A percentile compares a stretch with the other conserved stretches of the same genome.
Conservation (phyloP, 2,888 invertebrate genomes). For the Pseudococcus viburni region DNA sequence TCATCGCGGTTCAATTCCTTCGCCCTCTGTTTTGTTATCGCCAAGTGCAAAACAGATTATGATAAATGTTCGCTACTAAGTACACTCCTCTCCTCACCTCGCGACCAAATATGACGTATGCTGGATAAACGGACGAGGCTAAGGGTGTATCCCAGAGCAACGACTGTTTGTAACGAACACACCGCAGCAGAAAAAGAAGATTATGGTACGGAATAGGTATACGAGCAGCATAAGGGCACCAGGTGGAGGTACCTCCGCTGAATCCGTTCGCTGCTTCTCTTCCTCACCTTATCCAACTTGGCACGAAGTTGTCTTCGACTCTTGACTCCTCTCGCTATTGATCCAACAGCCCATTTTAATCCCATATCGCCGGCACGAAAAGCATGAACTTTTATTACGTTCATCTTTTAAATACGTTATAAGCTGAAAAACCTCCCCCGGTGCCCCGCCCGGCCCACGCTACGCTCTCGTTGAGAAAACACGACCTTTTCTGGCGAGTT, state of each 20-base stretch:
- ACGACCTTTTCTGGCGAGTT: conserved; percentile 1
- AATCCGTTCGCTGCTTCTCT: conserved; percentile 52
- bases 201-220: conserved; percentile 56
- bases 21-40: background rate
- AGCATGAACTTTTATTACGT: conserved; percentile 43
- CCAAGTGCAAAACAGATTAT: conserved; percentile 32
- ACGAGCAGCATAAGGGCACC: conserved; percentile 64
- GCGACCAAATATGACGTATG: conserved; percentile 19
- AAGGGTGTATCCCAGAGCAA: conserved; percentile 63
- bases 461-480: background rate
- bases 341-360: conserved; percentile 61
- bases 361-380: conserved; percentile 15
- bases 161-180: conserved; percentile 63
- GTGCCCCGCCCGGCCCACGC: background rate
- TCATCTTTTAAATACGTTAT: conserved; percentile 33
- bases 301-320: conserved; percentile 62
- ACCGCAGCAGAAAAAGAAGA: conserved; percentile 34
- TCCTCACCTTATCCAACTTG: conserved; percentile 46
- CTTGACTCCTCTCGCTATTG: conserved; percentile 61
- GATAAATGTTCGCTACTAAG: conserved; percentile 27
- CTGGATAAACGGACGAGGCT: conserved; percentile 42
- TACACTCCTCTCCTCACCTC: background rate
- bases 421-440: background rate
- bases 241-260: conserved; percentile 63
- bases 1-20: background rate